Evolutionary conservation across 2,888 invertebrate species (phyloP).

Genomic region (Synergus japonicus): DNA sequence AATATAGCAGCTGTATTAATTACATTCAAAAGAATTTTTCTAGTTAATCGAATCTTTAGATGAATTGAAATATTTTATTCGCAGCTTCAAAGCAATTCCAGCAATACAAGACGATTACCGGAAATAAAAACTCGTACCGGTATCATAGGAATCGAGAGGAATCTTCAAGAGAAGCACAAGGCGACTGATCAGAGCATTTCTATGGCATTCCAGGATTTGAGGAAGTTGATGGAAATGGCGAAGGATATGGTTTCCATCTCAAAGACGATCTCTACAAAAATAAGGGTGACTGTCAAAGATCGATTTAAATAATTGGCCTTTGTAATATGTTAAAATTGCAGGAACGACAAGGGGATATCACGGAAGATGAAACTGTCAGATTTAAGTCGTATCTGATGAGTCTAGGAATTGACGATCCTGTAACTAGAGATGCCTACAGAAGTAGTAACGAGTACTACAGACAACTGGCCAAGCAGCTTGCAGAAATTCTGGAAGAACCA

Average conservation of each 20-base stretch:
- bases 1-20: no score
- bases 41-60: background rate
- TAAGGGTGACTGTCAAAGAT: conserved; percentile 81
- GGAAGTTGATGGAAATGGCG: conserved; percentile 95
- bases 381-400: conserved; percentile 98
- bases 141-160: conserved; percentile 97
- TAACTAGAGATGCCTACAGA: conserved; percentile 93
- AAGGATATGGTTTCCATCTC: conserved; percentile 98
- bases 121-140: conserved; percentile 88
- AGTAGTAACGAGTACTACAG: conserved; percentile 91
- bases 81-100: conserved; percentile 4
- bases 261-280: conserved; percentile 93
- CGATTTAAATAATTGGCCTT: conserved; percentile 58
- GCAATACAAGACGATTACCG: conserved; percentile 61
- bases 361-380: conserved; percentile 97
- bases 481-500: conserved; percentile 88
- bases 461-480: conserved; percentile 91
- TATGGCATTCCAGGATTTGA: conserved; percentile 96
- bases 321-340: conserved; percentile 70
- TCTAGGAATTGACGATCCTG: conserved; percentile 98
- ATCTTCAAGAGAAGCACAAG: conserved; percentile 92
- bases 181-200: conserved; percentile 95
- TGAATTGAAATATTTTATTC: background rate
- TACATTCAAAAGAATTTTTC: background rate
- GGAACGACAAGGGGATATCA: conserved; percentile 96